Percentiles rank a stretch among this genome's conserved stretches.
Conservation (phyloP, 2,797 vertebrate species). For the Anguilla pacifica region DNA sequence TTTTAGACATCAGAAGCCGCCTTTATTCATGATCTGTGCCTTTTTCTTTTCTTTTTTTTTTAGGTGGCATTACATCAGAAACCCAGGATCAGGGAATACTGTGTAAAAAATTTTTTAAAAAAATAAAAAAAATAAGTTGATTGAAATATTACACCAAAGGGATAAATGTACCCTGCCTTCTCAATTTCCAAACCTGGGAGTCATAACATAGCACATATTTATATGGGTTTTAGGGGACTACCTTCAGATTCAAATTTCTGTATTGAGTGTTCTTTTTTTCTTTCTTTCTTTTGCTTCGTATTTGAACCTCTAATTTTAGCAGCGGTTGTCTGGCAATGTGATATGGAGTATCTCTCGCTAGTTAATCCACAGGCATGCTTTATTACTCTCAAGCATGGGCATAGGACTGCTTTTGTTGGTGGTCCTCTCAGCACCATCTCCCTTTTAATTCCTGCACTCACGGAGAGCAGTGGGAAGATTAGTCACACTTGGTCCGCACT, state of each 20-base stretch:
- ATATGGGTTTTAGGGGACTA: conserved; percentile 3
- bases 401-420: conserved; percentile 36
- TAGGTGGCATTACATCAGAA: not conserved
- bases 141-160: conserved; percentile 3
- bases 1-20: not conserved
- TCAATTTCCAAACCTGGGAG: not conserved
- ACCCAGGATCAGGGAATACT: not conserved
- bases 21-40: not conserved
- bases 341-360: not conserved
- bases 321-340: conserved; percentile 7
- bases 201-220: not conserved
- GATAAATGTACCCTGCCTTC: not conserved
- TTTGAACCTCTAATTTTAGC: not conserved
- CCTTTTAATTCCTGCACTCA: conserved; percentile 43
- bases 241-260: conserved; percentile 2
- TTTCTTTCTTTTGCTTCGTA: not conserved
- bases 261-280: conserved; percentile 16
- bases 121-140: not conserved
- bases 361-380: conserved; percentile 32
- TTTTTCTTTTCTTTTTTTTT: not conserved
- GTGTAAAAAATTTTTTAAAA: not conserved
- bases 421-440: conserved; percentile 38
- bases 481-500: conserved; percentile 51
- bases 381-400: conserved; percentile 40
- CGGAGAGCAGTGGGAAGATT: conserved; percentile 48